Evolutionary conservation across 1,140 invertebrate genomes (phyloP), one percentile per base, ranked within the genome.

Genomic region (Holotrichia oblita): DNA sequence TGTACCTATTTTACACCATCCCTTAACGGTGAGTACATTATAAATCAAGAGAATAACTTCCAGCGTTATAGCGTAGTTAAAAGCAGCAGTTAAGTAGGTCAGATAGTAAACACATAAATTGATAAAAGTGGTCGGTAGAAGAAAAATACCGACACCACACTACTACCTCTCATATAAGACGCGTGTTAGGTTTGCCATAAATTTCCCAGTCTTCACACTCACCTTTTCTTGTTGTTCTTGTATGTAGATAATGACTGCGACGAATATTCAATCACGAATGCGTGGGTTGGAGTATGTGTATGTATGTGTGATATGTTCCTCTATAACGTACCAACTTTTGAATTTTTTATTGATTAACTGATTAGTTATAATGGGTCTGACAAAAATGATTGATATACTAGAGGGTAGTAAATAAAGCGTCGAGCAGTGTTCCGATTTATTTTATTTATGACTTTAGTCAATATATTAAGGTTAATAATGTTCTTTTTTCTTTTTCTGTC

Each of bases 51-150:
- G 17, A 55, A n/a, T 17, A 55, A 17, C 48, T 55, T 55, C 48
- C 48, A 55, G 48, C 48, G 48, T 55, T 55, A 55, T 17, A 55
- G 48, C 48, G 14, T 55, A 55, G 48, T 55, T 55, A 55, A 55
- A 44, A 55, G 48, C 48, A 55, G 14, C 0, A 6, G 48, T 17
- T 55, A 55, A 55, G 48, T 55, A 55, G 48, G 48, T 55, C 48
- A 55, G 48, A 55, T 55, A 55, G 48, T 55, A 55, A 55, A 55
- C 48, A 55, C 48, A 55, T 55, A 55, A 55, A 55, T 55, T 55
- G 48, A 55, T 55, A 17, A 55, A 55, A 55, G 48, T 55, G 48
- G 48, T 17, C 48, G 48, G 17, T 55, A 14, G 48, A 17, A 17
- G 14, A 55, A 55, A 55, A 55, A 9, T 44, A n/a, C 48, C 48